A percentile compares a stretch with the other conserved stretches of the same genome.
Evolutionary conservation across 2,113 vertebrate species (phyloP).

Genomic region (Lethenteron reissneri): DNA sequence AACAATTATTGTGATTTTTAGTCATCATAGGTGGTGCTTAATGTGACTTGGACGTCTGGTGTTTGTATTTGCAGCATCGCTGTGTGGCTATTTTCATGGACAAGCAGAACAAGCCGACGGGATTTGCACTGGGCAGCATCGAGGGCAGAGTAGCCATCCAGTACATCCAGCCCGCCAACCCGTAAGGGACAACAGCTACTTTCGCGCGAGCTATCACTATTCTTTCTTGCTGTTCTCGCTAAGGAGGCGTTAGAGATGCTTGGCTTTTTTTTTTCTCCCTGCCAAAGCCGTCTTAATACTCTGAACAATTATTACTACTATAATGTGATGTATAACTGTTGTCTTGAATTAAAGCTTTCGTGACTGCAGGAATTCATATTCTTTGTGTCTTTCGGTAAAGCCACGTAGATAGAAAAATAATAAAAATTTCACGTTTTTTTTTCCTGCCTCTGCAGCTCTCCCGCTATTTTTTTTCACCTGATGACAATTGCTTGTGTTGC

Average conservation of each 20-base stretch:
- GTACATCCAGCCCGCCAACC: constrained; percentile 92
- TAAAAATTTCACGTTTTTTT: neutral
- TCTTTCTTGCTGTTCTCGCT: too few relatives aligned
- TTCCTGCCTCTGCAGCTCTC: too few relatives aligned
- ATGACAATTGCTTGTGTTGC: too few relatives aligned
- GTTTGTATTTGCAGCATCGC: constrained; percentile 41
- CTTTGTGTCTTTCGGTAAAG: too few relatives aligned
- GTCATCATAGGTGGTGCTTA: too few relatives aligned
- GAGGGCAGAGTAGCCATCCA: constrained; percentile 94
- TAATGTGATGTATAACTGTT: neutral
- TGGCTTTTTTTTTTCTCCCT: neutral
- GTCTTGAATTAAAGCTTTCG: neutral
- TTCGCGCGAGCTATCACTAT: too few relatives aligned
- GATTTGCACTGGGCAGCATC: constrained; percentile 90
- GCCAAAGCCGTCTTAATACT: neutral
- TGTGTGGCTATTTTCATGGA: constrained; percentile 98
- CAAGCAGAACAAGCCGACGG: constrained; percentile 95
- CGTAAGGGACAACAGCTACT: constrained; percentile 35
- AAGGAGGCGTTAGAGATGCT: too few relatives aligned
- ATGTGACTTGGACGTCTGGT: constrained; percentile 1
- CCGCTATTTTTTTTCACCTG: too few relatives aligned
- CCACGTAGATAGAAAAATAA: neutral
- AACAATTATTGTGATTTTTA: too few relatives aligned
- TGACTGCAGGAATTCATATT: too few relatives aligned
- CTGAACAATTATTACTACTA: neutral